Base-by-base conservation (phyloP, 1,140 invertebrate genomes). In the Leptinotarsa undecemlineata region DNA sequence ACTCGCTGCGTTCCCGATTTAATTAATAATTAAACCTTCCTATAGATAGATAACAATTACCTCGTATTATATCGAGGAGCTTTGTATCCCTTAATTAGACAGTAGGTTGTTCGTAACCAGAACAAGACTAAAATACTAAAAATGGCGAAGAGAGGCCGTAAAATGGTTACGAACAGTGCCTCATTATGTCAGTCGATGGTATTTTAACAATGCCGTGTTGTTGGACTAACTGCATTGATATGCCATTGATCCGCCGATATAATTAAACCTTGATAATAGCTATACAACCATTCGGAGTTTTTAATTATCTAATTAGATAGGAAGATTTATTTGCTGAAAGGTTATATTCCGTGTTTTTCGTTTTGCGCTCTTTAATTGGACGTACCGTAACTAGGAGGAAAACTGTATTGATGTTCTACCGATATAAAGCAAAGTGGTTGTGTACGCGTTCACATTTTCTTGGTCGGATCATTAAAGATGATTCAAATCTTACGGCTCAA, bases 81-180 rank as follows among this genome's bases (percentile, higher is more conserved):
- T 78, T 81, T 81, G 80, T 81, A 63, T 71, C 74, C 78, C 76
- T 79, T 81, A 81, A 81, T 81, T 80, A 81, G 80, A 75, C 80
- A 75, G 76, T 70, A 68, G 73, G 75, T 76, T 81, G 77, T 78
- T 81, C 74, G 72, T 73, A 80, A 75, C 73, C 76, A 75, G 69
- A 74, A 70, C 71, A 75, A 77, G 71, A 68, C 77, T 81, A 81
- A 81, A 75, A 77, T 71, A 68, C 77, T 81, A 81, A 81, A 81
- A 81, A 81, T 81, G 76, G 80, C 77, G 77, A 80, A 48, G 68
- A 74, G 72, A 78, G 75, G 72, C 78, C 75, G 78, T 81, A 81
- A 81, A 81, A 79, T 81, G 79, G 77, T 78, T 81, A 80, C 76
- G 77, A 78, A 76, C 77, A 78, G 72, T 76, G 76, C 73, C 78